These are phyloP conservation scores for Mormyrus proboscirostris DNA, from an alignment of 2,797 vertebrate genomes.

Conservation along the genomic window DNA sequence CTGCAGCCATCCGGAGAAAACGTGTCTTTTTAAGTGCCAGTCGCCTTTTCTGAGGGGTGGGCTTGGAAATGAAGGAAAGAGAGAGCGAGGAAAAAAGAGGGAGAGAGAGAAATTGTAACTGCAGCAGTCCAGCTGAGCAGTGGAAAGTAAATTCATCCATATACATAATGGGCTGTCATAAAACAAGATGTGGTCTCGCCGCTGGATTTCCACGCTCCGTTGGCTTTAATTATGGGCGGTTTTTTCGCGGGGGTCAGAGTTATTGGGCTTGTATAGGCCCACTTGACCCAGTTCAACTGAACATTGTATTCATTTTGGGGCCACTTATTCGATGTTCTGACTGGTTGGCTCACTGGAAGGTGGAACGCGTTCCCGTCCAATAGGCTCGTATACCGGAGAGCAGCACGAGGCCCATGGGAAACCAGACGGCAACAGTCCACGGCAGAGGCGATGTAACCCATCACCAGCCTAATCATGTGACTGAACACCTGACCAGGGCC, in stretches of 20 bases:
- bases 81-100: background rate
- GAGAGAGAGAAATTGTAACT: background rate
- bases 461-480: slow-evolving; percentile 11
- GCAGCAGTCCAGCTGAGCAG: slow-evolving; percentile 7
- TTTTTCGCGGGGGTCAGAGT: background rate
- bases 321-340: slow-evolving; percentile 19
- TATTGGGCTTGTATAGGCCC: slow-evolving; percentile 11
- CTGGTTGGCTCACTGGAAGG: background rate
- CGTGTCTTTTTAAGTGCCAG: slow-evolving; percentile 7
- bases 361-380: background rate
- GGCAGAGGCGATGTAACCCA: background rate
- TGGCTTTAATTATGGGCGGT: slow-evolving; percentile 22
- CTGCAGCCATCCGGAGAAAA: background rate
- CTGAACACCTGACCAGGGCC: background rate
- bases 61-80: background rate
- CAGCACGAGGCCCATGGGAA: background rate
- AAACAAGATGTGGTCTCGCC: slow-evolving; percentile 22
- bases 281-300: slow-evolving; percentile 16
- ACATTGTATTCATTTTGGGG: slow-evolving; percentile 14
- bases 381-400: background rate
- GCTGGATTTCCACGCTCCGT: slow-evolving; percentile 21
- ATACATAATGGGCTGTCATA: slow-evolving; percentile 35
- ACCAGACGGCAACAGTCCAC: background rate
- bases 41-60: slow-evolving; percentile 4
- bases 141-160: slow-evolving; percentile 32